Evolutionary conservation across 1,140 invertebrate genomes (phyloP).

Genomic region (Drosophila watanabei): DNA sequence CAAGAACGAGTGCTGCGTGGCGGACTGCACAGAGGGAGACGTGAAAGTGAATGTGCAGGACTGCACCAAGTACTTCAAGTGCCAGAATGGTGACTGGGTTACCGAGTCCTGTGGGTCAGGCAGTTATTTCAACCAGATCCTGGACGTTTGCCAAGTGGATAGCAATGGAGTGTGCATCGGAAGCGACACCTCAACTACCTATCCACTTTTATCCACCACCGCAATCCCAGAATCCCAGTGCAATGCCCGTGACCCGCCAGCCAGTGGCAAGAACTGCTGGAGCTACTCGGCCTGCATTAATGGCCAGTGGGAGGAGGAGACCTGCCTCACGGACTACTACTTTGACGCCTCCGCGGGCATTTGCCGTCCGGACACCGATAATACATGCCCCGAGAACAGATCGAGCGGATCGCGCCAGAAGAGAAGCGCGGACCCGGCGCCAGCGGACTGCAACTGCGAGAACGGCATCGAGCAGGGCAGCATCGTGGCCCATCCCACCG

Average conservation of each 20-base stretch:
- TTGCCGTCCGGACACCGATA: slow-evolving; percentile 37
- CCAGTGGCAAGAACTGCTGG: slow-evolving; percentile 41
- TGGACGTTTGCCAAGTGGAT: slow-evolving; percentile 12
- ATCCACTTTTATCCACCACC: background rate
- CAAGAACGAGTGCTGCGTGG: slow-evolving; percentile 35
- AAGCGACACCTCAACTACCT: background rate
- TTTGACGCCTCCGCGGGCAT: slow-evolving; percentile 39
- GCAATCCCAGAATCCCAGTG: background rate
- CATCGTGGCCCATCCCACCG: slow-evolving; percentile 55
- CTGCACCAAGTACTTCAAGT: slow-evolving; percentile 56
- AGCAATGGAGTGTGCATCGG: slow-evolving; percentile 25
- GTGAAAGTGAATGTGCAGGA: slow-evolving; percentile 7
- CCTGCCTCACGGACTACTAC: slow-evolving; percentile 38
- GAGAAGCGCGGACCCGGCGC: slow-evolving; percentile 32
- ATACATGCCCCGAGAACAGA: slow-evolving; percentile 52
- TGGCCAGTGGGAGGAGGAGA: slow-evolving; percentile 49
- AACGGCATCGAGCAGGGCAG: slow-evolving; percentile 52
- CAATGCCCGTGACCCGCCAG: slow-evolving; percentile 18
- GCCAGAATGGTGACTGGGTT: slow-evolving; percentile 46
- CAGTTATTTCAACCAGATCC: slow-evolving; percentile 17
- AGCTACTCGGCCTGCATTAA: slow-evolving; percentile 50
- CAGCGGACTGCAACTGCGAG: slow-evolving; percentile 35
- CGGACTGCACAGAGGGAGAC: slow-evolving; percentile 26
- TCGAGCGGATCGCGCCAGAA: slow-evolving; percentile 19
- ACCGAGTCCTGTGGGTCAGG: slow-evolving; percentile 25